A percentile compares a stretch with the other conserved stretches of the same genome.
Evolutionary conservation across 2,888 invertebrate species (phyloP).

Genomic region (Homarus gammarus): DNA sequence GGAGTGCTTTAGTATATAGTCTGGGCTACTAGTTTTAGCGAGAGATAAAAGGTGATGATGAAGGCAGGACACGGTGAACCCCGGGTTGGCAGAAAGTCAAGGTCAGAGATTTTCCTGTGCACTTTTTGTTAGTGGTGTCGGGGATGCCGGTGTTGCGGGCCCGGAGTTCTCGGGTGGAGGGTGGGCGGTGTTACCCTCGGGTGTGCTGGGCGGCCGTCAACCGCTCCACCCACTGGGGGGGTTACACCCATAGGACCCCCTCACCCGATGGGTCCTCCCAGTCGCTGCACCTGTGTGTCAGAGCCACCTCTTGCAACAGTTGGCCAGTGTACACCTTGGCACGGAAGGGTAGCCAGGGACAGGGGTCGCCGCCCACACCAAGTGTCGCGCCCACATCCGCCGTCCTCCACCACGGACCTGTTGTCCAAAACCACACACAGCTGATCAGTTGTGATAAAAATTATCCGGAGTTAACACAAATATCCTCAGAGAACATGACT

Average conservation of each 20-base stretch:
- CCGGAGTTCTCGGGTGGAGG: constrained; percentile 23
- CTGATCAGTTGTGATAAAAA: neutral
- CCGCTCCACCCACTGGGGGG: constrained; percentile 32
- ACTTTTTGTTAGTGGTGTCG: neutral
- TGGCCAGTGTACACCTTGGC: neutral
- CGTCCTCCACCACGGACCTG: too few species aligned
- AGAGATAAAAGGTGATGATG: neutral
- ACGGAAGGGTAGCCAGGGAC: neutral
- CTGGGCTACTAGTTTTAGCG: neutral
- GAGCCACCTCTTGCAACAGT: neutral
- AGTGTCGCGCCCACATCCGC: neutral
- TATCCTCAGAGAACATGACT: neutral
- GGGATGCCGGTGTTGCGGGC: constrained; percentile 39
- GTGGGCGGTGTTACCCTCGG: constrained; percentile 32
- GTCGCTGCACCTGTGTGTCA: neutral
- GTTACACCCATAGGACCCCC: neutral
- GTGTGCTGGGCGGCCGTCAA: constrained; percentile 31
- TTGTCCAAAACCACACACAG: neutral
- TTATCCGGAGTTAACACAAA: neutral
- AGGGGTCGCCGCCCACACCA: neutral
- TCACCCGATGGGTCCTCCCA: neutral
- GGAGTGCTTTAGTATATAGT: too few species aligned
- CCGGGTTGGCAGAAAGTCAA: constrained; percentile 29
- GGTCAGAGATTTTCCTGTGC: constrained; percentile 22
- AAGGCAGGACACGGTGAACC: neutral